phyloP scores from a whole-genome alignment of 2,113 vertebrate genomes.

The human region DNA sequence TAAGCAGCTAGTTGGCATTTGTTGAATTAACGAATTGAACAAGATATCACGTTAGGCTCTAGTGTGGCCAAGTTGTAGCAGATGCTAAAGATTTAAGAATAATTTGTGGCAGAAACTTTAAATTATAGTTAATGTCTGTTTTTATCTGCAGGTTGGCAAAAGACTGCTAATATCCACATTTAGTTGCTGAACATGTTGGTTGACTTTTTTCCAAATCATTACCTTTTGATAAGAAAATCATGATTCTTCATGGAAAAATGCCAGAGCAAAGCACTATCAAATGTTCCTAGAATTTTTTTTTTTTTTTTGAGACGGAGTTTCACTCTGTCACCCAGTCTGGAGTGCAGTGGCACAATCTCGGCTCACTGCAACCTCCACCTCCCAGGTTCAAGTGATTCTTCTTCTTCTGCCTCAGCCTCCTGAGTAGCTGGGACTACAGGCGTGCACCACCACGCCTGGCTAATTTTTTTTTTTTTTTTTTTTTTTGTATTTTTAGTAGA shows the following conservation, averaged over 20 bases:
- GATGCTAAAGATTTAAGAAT: background rate
- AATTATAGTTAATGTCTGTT: background rate
- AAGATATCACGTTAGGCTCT: background rate
- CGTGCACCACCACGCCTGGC: too few relatives aligned
- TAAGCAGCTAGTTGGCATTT: background rate
- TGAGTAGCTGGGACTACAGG: too few relatives aligned
- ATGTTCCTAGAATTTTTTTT: background rate
- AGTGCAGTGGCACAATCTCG: too few relatives aligned
- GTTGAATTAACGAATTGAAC: background rate
- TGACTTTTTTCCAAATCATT: background rate
- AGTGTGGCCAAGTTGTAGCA: background rate
- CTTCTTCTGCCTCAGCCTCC: too few relatives aligned
- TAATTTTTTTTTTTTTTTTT: too few relatives aligned
- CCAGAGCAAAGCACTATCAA: background rate
- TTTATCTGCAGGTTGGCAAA: background rate
- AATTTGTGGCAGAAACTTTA: background rate
- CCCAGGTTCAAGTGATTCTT: too few relatives aligned
- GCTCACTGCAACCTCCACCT: too few relatives aligned
- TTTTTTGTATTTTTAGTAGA: too few relatives aligned
- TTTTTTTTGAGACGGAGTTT: too few relatives aligned
- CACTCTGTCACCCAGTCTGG: too few relatives aligned
- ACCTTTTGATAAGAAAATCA: conserved; percentile 27
- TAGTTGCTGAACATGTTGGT: background rate
- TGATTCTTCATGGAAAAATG: background rate
- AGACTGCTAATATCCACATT: background rate